Percentiles rank a stretch among this genome's conserved stretches.
Conservation (phyloP, 2,797 vertebrate genomes). For the Phrynocephalus guinanensis region DNA sequence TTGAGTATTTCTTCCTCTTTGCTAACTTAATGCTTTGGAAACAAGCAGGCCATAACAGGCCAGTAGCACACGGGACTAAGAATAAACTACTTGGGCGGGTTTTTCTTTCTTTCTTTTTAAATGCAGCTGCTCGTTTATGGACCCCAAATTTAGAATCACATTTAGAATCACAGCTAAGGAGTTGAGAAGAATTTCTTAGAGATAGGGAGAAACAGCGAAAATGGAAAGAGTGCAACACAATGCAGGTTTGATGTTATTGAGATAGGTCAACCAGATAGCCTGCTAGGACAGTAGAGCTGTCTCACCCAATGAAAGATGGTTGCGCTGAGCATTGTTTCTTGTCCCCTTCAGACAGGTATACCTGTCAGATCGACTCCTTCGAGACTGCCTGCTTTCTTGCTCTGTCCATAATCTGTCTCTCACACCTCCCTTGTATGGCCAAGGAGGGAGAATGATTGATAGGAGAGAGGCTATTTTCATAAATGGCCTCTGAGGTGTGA, state of each 20-base stretch:
- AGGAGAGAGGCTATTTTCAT: conserved; percentile 76
- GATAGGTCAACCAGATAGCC: not conserved
- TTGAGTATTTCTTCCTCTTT: conserved; percentile 3
- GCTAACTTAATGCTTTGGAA: not conserved
- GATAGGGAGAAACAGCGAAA: not conserved
- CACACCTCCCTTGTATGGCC: conserved; percentile 75
- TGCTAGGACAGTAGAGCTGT: not conserved
- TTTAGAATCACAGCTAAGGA: not conserved
- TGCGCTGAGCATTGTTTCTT: accelerated
- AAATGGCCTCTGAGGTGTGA: conserved; percentile 76
- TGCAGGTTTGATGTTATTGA: not conserved
- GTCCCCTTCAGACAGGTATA: not conserved
- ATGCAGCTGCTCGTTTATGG: not conserved
- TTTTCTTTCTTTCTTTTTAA: not conserved
- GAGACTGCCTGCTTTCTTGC: not conserved
- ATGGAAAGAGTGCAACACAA: not conserved
- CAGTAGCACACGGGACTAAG: not conserved
- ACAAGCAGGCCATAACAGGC: not conserved
- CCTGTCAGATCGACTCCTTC: not conserved
- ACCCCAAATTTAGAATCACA: not conserved
- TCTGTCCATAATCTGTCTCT: not conserved
- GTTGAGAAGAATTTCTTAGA: not conserved
- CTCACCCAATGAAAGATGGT: not conserved
- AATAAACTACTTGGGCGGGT: not conserved
- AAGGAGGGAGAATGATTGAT: conserved; percentile 77